Percentiles rank a stretch among this genome's conserved stretches.
Evolutionary conservation across 2,113 vertebrate genomes (phyloP).

Genomic region (Percopsis transmontana): DNA sequence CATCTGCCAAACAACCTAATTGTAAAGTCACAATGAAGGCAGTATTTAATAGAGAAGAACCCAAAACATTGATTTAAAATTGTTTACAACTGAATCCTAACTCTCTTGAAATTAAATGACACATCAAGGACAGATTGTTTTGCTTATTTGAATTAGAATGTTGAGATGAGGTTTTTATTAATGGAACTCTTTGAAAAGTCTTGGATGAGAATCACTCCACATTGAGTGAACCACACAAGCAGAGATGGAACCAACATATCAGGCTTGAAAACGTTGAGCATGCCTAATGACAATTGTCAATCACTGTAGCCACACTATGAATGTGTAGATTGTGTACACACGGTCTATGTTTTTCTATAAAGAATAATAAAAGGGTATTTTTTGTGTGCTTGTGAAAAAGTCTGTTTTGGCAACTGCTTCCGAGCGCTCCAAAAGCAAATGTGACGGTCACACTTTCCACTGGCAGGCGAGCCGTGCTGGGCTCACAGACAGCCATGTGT

Average conservation of each 20-base stretch:
- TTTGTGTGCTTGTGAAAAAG: slow-evolving; percentile 38
- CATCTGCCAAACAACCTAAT: too few relatives aligned
- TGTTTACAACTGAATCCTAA: too few relatives aligned
- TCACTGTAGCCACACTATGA: slow-evolving; percentile 10
- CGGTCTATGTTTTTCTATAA: neutral
- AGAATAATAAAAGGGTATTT: slow-evolving; percentile 32
- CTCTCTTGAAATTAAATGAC: too few relatives aligned
- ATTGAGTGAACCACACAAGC: slow-evolving; percentile 1
- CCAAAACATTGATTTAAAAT: too few relatives aligned
- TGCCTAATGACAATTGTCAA: neutral
- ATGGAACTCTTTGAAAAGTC: too few relatives aligned
- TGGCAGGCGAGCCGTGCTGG: slow-evolving; percentile 39
- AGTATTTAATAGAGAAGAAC: too few relatives aligned
- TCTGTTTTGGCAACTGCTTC: slow-evolving; percentile 27
- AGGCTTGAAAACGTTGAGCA: neutral
- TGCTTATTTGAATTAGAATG: too few relatives aligned
- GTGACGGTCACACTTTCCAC: slow-evolving; percentile 53
- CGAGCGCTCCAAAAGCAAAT: slow-evolving; percentile 28
- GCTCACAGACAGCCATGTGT: slow-evolving; percentile 33
- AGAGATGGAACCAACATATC: too few relatives aligned
- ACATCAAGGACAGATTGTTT: too few relatives aligned
- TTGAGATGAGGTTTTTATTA: too few relatives aligned
- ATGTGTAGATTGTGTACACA: slow-evolving; percentile 5
- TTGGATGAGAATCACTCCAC: too few relatives aligned
- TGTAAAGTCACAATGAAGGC: too few relatives aligned